These are phyloP conservation scores for Naja naja DNA, from an alignment of 2,113 vertebrate species.

Conservation along the genomic window DNA sequence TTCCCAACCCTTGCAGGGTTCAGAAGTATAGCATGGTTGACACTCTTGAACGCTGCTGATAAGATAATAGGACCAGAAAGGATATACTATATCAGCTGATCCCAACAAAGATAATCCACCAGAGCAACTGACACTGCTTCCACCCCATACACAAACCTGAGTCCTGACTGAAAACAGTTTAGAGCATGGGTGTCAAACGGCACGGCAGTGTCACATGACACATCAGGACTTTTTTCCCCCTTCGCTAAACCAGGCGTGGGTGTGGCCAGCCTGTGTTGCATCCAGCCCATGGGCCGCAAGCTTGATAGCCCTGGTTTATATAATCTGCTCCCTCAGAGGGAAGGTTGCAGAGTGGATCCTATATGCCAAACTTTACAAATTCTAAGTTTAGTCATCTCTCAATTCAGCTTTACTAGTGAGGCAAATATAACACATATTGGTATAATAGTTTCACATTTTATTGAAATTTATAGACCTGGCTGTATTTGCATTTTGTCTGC, in stretches of 20 bases:
- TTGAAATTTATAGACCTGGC: neutral
- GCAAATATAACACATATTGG: neutral
- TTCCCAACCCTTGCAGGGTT: neutral
- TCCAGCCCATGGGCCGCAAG: too few species aligned
- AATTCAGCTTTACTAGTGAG: neutral
- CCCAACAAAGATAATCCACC: neutral
- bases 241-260: too few species aligned
- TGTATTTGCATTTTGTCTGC: neutral
- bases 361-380: neutral
- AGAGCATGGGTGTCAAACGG: too few species aligned
- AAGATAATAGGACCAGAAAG: neutral
- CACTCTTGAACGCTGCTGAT: neutral
- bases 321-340: neutral
- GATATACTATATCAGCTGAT: neutral
- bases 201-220: too few species aligned
- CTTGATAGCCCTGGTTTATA: too few species aligned
- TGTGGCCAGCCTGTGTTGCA: too few species aligned
- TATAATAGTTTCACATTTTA: neutral
- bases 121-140: neutral
- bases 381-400: neutral
- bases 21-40: neutral
- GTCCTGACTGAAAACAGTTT: neutral
- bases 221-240: too few species aligned
- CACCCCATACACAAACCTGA: neutral
- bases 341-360: neutral